Conservation (phyloP, 2,113 vertebrate genomes). For the Paraplagusia blochii region DNA sequence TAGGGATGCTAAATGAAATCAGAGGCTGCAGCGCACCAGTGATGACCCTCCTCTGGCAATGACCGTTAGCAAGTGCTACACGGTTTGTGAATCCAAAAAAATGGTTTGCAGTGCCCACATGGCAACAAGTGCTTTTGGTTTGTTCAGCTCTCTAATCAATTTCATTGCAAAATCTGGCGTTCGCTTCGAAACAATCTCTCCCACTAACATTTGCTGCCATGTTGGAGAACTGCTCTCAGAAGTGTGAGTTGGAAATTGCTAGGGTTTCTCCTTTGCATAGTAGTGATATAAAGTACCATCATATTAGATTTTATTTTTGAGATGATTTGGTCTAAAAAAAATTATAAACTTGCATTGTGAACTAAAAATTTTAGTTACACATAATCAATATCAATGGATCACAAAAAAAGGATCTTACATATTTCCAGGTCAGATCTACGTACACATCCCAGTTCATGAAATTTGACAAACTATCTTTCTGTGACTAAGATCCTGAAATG, state of each 20-base stretch:
- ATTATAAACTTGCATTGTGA: too few relatives aligned
- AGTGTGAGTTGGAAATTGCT: constrained; percentile 60
- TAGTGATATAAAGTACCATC: too few relatives aligned
- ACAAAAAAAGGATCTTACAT: too few relatives aligned
- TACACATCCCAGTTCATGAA: too few relatives aligned
- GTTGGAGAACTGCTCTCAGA: constrained; percentile 56
- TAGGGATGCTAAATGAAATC: constrained; percentile 56
- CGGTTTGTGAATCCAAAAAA: constrained; percentile 37
- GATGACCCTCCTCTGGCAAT: constrained; percentile 34
- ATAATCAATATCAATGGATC: too few relatives aligned
- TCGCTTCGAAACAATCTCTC: constrained; percentile 22
- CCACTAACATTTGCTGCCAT: constrained; percentile 44
- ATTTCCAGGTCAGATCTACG: too few relatives aligned
- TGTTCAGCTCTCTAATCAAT: constrained; percentile 50
- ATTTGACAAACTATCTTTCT: too few relatives aligned
- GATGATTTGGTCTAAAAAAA: too few relatives aligned
- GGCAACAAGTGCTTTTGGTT: constrained; percentile 27
- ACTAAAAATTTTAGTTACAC: too few relatives aligned
- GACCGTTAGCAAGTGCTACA: constrained; percentile 52
- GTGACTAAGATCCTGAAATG: too few relatives aligned
- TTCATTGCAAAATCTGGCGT: constrained; percentile 28
- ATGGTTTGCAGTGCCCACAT: constrained; percentile 8
- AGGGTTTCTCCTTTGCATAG: too few relatives aligned
- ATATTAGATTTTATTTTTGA: too few relatives aligned
- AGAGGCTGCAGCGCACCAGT: constrained; percentile 44